Base-by-base conservation (phyloP, 1,140 invertebrate genomes). In the Belonocnema kinseyi region DNA sequence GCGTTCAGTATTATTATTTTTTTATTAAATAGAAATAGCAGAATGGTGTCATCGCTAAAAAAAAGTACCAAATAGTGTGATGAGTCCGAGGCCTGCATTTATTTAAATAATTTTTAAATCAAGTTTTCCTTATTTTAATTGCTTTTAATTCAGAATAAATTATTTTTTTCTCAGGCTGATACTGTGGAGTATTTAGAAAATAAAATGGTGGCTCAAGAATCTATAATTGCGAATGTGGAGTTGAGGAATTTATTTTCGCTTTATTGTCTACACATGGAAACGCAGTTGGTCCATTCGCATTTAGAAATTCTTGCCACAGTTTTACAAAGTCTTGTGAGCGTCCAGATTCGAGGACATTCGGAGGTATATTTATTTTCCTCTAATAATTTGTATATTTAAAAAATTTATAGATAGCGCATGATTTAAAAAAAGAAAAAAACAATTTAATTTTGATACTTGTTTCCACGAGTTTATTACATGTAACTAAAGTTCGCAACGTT, bases 181-280 rank as follows among this genome's bases (percentile, higher is more conserved):
- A 93, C 94, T n/a, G 93, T 95, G 0, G 94, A 95, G 80, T 92
- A 93, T 76, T 85, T 95, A 54, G 94, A 95, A 86, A 93, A 94
- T 78, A 93, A 93, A 85, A 95, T 95, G 92, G 89, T 95, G 66
- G 93, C 94, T 54, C 95, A 95, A 91, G 95, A 95, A 86, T 93
- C 93, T 78, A 92, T 95, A 17, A 95, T 95, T 73, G 93, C 93
- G 1, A 95, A 94, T 79, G 94, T 95, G 83, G 95, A 95, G 85
- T 92, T 95, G 74, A 91, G 95, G 72, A 94, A 94, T 82, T 94
- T 94, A 72, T 95, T 94, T 87, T 95, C 94, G 51, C 88, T 96
- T 8, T 94, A 95, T 82, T 95, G 95, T 86, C 90, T 95, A 12
- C 94, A 95, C 83, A 93, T 95, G 93, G 95, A 96, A 87, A 95